Base-by-base conservation (phyloP, 2,888 invertebrate species). In the Protonemura montana region DNA sequence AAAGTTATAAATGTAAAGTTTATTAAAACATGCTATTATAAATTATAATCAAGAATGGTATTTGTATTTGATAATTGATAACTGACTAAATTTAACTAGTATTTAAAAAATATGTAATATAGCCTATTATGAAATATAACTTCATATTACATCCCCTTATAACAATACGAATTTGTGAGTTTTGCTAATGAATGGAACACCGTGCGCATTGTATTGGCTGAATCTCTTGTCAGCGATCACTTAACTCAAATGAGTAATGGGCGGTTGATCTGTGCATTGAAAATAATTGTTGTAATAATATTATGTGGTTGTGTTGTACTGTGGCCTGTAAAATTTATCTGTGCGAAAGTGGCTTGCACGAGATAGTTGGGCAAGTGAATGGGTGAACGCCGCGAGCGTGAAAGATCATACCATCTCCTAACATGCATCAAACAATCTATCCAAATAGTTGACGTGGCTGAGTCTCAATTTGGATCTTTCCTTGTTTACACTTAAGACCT, bases 21-120 rank as follows among this genome's bases (percentile, higher is more conserved):
- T 78, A 78, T 78, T 27, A 28, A 29, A 77, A 59, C 21, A 59
- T 59, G 21, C 21, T 59, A 59, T 59, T 13, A 78, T 78, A 78
- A 78, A 59, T 7, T 59, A 78, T 78, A 78, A 78, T 29, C 29
- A 78, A 78, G 29, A 78, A 78, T 29, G 78, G 78, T 59, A 59
- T 16, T 35, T 35, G 78, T 59, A 59, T 16, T 35, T 35, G 35
- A 35, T 35, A 35, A 59, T 21, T 21, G 21, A 59, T 59, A 21
- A 59, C 59, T 59, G 16, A 59, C 13, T 59, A 59, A 59, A 59
- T 10, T 59, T 59, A 59, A 59, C 59, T 59, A 21, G 59, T 59
- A 59, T 59, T 59, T 21, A 59, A 21, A 59, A 59, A 16, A 59
- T 59, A 21, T 59, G 21, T 6, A 16, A 59, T 59, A 59, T 59